A percentile compares a stretch with the other conserved stretches of the same genome.
Evolutionary conservation across 2,113 vertebrate species (phyloP).

Genomic region (Pavo muticus): DNA sequence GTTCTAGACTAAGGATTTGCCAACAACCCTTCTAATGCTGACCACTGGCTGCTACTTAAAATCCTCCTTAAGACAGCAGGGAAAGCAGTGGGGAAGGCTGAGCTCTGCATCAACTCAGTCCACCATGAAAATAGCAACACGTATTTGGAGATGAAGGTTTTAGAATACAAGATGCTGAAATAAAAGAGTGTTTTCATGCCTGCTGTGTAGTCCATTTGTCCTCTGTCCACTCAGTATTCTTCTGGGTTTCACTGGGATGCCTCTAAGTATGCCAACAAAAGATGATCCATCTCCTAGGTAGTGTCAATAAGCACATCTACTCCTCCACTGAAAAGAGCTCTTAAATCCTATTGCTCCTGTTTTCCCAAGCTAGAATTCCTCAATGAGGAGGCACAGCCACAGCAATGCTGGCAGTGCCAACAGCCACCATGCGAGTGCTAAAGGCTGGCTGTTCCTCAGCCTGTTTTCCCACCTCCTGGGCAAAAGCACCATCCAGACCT

Average conservation of each 20-base stretch:
- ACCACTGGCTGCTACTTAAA: not conserved
- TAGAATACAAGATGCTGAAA: not conserved
- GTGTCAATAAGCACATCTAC: not conserved
- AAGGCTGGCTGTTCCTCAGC: not conserved
- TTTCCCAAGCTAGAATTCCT: not conserved
- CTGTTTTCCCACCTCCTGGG: not conserved
- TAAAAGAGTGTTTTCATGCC: not conserved
- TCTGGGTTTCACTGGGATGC: not conserved
- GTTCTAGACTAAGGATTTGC: not conserved
- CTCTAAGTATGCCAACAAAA: not conserved
- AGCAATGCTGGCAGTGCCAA: not conserved
- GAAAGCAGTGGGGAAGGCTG: not conserved
- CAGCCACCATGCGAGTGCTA: not conserved
- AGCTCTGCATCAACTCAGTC: not conserved
- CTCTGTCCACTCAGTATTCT: not conserved
- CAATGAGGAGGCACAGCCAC: not conserved
- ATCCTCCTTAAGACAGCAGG: not conserved
- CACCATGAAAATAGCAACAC: not conserved
- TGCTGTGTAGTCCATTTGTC: not conserved
- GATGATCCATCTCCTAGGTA: not conserved
- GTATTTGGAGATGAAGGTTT: not conserved
- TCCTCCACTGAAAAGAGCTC: not conserved
- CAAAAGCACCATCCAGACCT: not conserved
- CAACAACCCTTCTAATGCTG: not conserved
- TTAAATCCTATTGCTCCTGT: not conserved